These are phyloP conservation scores for Cremastinae sp. DNA, from an alignment of 2,888 invertebrate genomes.

Conservation along the genomic window DNA sequence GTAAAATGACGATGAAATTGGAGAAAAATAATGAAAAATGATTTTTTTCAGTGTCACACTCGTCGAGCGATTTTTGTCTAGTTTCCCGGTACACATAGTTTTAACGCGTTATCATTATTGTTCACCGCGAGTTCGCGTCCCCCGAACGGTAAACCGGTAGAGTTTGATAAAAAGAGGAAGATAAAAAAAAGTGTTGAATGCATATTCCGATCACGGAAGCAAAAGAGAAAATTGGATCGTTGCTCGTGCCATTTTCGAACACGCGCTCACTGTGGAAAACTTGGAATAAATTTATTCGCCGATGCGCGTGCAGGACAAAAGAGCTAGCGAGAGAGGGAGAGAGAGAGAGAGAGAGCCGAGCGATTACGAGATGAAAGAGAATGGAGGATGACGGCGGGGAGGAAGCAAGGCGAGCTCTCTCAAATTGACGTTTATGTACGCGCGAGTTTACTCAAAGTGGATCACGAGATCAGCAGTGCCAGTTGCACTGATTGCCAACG, in stretches of 20 bases:
- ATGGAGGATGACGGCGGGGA: conserved; percentile 31
- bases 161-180: not conserved
- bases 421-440: conserved; percentile 52
- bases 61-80: not conserved
- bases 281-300: conserved; percentile 50
- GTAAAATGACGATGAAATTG: not conserved
- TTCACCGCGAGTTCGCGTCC: conserved; percentile 17
- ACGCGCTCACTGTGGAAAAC: conserved; percentile 19
- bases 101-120: conserved; percentile 10
- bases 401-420: too few relatives aligned
- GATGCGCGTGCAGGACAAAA: too few relatives aligned
- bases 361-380: conserved; percentile 24
- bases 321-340: too few relatives aligned
- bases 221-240: conserved; percentile 59
- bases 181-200: conserved; percentile 21
- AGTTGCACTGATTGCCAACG: conserved; percentile 37
- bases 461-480: conserved; percentile 48
- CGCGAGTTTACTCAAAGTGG: conserved; percentile 51
- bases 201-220: conserved; percentile 53
- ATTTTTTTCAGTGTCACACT: too few relatives aligned
- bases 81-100: not conserved
- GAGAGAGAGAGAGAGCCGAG: too few relatives aligned
- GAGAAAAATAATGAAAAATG: not conserved
- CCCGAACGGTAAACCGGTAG: conserved; percentile 23
- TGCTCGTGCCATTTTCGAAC: conserved; percentile 45